Percentiles rank a stretch among this genome's conserved stretches.
Conservation (phyloP, 1,140 invertebrate species). For the Reticulitermes speratus region DNA sequence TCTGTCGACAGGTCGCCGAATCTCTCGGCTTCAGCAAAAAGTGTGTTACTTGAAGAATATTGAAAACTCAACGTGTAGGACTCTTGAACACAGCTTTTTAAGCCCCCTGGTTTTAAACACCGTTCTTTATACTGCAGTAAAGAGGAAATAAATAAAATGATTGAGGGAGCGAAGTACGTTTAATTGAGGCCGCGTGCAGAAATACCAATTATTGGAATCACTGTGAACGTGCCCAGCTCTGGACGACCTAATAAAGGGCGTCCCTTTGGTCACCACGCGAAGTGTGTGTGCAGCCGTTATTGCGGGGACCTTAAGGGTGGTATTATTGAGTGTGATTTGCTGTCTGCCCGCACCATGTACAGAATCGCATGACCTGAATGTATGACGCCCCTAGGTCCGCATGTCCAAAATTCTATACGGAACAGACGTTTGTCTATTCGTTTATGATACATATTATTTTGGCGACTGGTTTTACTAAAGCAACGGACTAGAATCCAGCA, state of each 20-base stretch:
- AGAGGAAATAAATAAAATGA: not conserved
- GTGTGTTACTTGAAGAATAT: no score
- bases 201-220: slow-evolving; percentile 4
- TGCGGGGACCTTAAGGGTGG: not conserved
- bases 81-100: not conserved
- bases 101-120: not conserved
- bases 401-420: not conserved
- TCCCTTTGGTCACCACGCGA: not conserved
- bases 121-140: not conserved
- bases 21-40: no score
- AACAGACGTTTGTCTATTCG: not conserved
- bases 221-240: not conserved
- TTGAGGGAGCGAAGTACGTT: not conserved
- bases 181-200: not conserved
- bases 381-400: not conserved
- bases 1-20: no score
- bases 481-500: not conserved
- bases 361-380: not conserved
- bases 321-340: not conserved
- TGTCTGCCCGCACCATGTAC: not conserved
- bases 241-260: not conserved
- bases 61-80: not conserved
- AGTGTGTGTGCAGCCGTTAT: not conserved
- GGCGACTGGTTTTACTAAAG: not conserved
- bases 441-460: no score